Evolutionary conservation across 2,797 vertebrate species (phyloP), one percentile per base, ranked within the genome.

Genomic region (Botia kubotai): DNA sequence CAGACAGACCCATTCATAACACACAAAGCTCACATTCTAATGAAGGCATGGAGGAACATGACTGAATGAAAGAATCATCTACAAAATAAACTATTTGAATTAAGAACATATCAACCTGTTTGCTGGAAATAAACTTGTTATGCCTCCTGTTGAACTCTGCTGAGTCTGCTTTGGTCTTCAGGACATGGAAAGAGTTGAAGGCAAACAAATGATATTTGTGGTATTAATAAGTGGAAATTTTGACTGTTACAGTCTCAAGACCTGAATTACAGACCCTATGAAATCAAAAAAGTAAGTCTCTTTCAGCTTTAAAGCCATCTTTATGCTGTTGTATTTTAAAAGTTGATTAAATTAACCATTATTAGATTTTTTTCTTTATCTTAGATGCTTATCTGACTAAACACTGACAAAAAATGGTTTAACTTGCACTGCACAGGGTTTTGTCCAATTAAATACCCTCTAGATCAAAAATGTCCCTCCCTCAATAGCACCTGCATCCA

Each of bases 1-100:
- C 63, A 94, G 92, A 93, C 92, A 92, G 89, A 87, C 90, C 89
- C 94, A 94, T 95, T 95, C 93, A 95, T 95, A 95, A 94, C 91
- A 90, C 91, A 92, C 89, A 63, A 87, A 84, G 90, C 55, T 60
- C 92, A 90, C 87, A 88, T 89, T 92, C 92, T 94, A 94, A 94
- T 93, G 92, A 93, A 92, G 92, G 89, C 89, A 71, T 55, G 82
- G 89, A 88, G 89, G 87, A 53, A 88, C 23, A 33, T 33, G 33
- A 33, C 33, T 33, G 39, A 39, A 21, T 39, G 55, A 57, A 46
- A 19, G 39, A 78, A n/a, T 13, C 10, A 11, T 50, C 48, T 39
- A n/a, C 39, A 43, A 87, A 89, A 87, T 72, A 36, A 70, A 65
- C 87, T 82, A 65, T 67, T 19, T 52, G 52, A 80, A 72, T 77